phyloP scores from a whole-genome alignment of 1,140 invertebrate species.

The Cotesia vestalis region DNA sequence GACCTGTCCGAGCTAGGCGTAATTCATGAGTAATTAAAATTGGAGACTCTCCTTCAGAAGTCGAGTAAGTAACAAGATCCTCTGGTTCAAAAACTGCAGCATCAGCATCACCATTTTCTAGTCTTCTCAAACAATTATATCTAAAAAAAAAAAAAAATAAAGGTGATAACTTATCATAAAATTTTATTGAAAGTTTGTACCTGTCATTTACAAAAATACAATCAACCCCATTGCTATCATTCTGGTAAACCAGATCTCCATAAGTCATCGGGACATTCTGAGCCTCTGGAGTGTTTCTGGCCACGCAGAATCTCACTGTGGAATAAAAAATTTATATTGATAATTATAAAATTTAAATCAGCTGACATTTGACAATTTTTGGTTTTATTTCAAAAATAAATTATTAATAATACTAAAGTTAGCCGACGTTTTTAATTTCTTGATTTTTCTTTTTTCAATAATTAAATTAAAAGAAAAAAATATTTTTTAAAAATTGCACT shows the following conservation, averaged over 20 bases:
- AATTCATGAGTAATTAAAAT: constrained; percentile 77
- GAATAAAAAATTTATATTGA: not conserved
- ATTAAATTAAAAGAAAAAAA: no score
- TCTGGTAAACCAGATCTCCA: constrained; percentile 62
- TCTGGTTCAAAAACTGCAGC: constrained; percentile 84
- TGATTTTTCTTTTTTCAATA: no score
- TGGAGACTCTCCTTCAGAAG: constrained; percentile 70
- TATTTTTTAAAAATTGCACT: no score
- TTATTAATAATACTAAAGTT: no score
- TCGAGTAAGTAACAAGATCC: constrained; percentile 76
- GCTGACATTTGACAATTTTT: no score
- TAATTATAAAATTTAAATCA: no score
- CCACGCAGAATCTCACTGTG: constrained; percentile 74
- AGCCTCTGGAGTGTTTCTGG: constrained; percentile 69
- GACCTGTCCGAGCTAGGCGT: constrained; percentile 63
- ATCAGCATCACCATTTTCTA: constrained; percentile 79
- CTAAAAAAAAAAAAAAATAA: constrained; percentile 60
- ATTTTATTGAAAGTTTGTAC: constrained; percentile 42
- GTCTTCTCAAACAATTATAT: constrained; percentile 78
- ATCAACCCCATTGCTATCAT: constrained; percentile 63
- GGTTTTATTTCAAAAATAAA: no score
- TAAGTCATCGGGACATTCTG: constrained; percentile 70
- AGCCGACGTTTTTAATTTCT: no score
- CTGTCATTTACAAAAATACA: constrained; percentile 75
- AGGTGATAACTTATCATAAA: constrained; percentile 9